Evolutionary conservation across 2,113 vertebrate species (phyloP), one percentile per base, ranked within the genome.

Genomic region (Aspiorhynchus laticeps): DNA sequence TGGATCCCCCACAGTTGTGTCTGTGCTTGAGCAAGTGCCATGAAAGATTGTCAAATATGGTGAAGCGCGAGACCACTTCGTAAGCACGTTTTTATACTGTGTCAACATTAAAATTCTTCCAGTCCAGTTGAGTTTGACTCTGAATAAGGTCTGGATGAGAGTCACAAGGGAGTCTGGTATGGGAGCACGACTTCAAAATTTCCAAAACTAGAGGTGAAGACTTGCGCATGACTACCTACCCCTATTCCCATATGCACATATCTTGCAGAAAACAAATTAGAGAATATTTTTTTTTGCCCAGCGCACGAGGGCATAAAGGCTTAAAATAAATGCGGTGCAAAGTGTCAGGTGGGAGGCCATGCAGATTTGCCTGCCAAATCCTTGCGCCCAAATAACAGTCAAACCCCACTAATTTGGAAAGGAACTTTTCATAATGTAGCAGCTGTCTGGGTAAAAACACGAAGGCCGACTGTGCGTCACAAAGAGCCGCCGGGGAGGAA

Each of bases 261-360:
- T 80, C 53, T 63, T 63, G 36, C 38, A 65, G 59, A 41, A 65
- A 81, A 81, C 56, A 65, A 81, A 81, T 81, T 46, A 81, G 36
- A 46, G 59, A 65, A 46, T 8, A 46, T 1, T 7, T 65, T 81
- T 43, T 12, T 71, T 19, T 48, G 43, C 80, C 26, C 43, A 14
- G 43, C 3, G 28, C 28, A 51, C 21, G 19, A 83, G 63, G 41
- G 26, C 63, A 48, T 51, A 24, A 83, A 28, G 43, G 43, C 63
- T 69, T 48, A 83, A 31, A 69, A 28, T 48, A 28, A 71, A 19
- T 48, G 28, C 10, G 3, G 61, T 51, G 28, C 28, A 24, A 31
- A 71, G 38, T 2, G 19, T 46, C 19, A 83, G 67, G 26, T 11
- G 31, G 26, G 63, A 28, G 63, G 46, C 21, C 43, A 69, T 48